A percentile compares a stretch with the other conserved stretches of the same genome.
phyloP scores from a whole-genome alignment of 2,888 invertebrate genomes.

The Sinelater perroti region DNA sequence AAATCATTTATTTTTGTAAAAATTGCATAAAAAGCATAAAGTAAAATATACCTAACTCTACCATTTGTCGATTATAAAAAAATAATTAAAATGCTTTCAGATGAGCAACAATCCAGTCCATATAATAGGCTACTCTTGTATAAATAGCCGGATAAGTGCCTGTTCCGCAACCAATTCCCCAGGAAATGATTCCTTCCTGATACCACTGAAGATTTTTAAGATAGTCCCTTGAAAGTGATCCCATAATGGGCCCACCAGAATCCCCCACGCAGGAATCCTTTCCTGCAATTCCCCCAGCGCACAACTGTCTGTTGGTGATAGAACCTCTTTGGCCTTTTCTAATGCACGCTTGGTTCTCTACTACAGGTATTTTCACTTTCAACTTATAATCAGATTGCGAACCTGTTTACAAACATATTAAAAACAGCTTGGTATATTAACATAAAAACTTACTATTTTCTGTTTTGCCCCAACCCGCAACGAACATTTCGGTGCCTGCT shows the following conservation, averaged over 20 bases:
- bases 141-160: constrained; percentile 22
- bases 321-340: not conserved
- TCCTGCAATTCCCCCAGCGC: constrained; percentile 54
- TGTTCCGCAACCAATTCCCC: constrained; percentile 21
- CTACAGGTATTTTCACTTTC: constrained; percentile 23
- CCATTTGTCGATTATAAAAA: too few species aligned
- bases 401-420: too few species aligned
- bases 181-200: constrained; percentile 78
- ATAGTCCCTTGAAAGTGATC: not conserved
- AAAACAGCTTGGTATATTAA: not conserved
- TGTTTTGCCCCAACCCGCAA: constrained; percentile 30
- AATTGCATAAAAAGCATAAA: too few species aligned
- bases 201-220: constrained; percentile 58
- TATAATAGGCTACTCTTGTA: constrained; percentile 17
- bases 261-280: constrained; percentile 28
- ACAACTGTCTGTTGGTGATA: constrained; percentile 11
- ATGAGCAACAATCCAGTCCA: constrained; percentile 15
- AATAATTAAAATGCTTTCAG: not conserved
- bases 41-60: too few species aligned
- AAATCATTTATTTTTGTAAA: too few species aligned
- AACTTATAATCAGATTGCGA: constrained; percentile 13
- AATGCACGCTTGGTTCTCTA: not conserved
- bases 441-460: constrained; percentile 23
- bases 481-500: not conserved
- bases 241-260: constrained; percentile 29